A percentile compares a stretch with the other conserved stretches of the same genome.
Conservation (phyloP, 2,888 invertebrate species). For the Synanthedon vespiformis region DNA sequence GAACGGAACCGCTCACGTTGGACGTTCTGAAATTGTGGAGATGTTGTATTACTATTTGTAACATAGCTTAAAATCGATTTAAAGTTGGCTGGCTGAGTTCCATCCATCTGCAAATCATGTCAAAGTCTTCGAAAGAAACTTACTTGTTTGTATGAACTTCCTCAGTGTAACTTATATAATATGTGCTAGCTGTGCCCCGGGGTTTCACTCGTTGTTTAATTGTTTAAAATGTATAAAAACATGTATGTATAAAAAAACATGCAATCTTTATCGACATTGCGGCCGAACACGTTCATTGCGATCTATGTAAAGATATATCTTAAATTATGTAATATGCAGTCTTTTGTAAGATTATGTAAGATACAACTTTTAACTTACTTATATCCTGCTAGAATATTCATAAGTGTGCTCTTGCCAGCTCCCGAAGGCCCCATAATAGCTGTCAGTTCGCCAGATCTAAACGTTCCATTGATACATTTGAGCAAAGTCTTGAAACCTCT, state of each 20-base stretch:
- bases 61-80: neutral
- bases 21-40: conserved; percentile 74
- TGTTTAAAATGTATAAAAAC: too few species aligned
- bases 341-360: too few species aligned
- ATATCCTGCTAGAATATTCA: conserved; percentile 91
- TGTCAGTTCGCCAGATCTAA: conserved; percentile 90
- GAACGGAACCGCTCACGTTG: conserved; percentile 85
- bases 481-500: conserved; percentile 88
- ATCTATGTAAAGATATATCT: too few species aligned
- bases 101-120: neutral
- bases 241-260: too few species aligned
- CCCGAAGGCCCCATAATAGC: conserved; percentile 97
- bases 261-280: too few species aligned
- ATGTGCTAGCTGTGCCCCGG: too few species aligned
- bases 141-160: neutral
- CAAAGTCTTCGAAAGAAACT: neutral
- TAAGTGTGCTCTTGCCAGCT: conserved; percentile 82
- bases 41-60: neutral
- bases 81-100: neutral
- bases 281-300: too few species aligned
- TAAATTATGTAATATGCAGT: too few species aligned
- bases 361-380: conserved; percentile 71
- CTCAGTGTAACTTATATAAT: too few species aligned
- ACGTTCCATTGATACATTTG: conserved; percentile 89
- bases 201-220: too few species aligned